Base-by-base conservation (phyloP, 1,140 invertebrate species). In the Phenacoccus solenopsis region DNA sequence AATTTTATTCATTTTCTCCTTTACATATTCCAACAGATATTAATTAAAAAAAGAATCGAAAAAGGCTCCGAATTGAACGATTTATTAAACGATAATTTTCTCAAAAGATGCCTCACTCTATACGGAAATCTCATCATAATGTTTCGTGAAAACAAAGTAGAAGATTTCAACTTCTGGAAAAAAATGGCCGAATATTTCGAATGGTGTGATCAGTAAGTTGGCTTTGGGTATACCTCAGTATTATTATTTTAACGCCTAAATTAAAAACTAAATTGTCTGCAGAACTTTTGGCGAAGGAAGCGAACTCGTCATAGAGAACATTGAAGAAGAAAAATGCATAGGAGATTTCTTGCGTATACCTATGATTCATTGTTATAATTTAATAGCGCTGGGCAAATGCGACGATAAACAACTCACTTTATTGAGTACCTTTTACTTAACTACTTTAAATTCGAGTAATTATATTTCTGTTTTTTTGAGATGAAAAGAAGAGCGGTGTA, bases 181-280 rank as follows among this genome's bases (percentile, higher is more conserved):
- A 64, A 64, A 64, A 5, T 64, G 2, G 25, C 59, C 22, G 20
- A 25, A 24, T 20, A 64, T 24, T 9, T 64, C 12, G 59, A 64
- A 64, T 64, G 59, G 59, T 64, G 59, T 27, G 25, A 64, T 64
- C 12, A 27, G 59, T 64, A 24, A 49, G 38, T 32, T 32, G 30
- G 5, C n/a, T n/a, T n/a, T n/a, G n/a, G n/a, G n/a, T n/a, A n/a
- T n/a, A n/a, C n/a, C 5, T 5, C 13, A 32, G 13, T 7, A 7
- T 32, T 32, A 32, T 7, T 32, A 7, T 32, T 32, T 32, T 32
- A 7, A 7, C 13, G 30, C 30, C 13, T 32, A 5, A 32, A 32
- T 5, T 32, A 32, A 32, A 7, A 13, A 9, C 4, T 5, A 49
- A 49, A 9, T 64, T 10, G 4, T 10, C 25, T 3, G 9, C 16